These are phyloP conservation scores for Cryptoprocta ferox DNA, from an alignment of 2,797 vertebrate species.

Conservation along the genomic window DNA sequence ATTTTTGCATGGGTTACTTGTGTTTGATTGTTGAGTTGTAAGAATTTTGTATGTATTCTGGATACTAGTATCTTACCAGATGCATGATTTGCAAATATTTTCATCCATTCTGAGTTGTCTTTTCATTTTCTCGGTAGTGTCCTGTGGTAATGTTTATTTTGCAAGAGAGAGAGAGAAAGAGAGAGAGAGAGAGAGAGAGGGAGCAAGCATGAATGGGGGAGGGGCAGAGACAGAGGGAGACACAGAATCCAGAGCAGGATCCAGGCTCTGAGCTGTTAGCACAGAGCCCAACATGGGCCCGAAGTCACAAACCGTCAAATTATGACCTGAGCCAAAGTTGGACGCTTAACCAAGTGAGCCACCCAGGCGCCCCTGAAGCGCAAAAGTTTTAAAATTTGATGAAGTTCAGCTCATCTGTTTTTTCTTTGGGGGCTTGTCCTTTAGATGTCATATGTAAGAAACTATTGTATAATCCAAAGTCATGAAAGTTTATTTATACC, in stretches of 20 bases:
- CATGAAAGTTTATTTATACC: background rate
- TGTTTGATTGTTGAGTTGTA: background rate
- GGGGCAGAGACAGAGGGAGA: too few species aligned
- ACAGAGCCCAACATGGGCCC: too few species aligned
- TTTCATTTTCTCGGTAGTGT: background rate
- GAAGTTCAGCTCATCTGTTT: background rate
- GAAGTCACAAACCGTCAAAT: too few species aligned
- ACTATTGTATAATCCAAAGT: background rate
- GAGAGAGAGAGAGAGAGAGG: too few species aligned
- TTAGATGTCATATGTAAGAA: background rate
- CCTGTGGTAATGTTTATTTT: too few species aligned
- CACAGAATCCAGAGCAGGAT: too few species aligned
- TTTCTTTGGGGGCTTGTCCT: background rate
- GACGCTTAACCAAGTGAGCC: too few species aligned
- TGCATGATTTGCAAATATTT: background rate
- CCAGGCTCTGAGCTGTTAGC: too few species aligned
- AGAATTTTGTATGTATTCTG: background rate
- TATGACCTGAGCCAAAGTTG: too few species aligned
- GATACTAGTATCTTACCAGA: background rate
- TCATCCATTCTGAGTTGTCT: background rate
- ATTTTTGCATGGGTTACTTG: background rate
- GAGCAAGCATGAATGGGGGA: too few species aligned
- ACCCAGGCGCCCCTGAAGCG: too few species aligned
- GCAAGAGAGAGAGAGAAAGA: too few species aligned
- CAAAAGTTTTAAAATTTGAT: background rate